Conservation (phyloP, 2,888 invertebrate species). For the Orthosia gracilis region DNA sequence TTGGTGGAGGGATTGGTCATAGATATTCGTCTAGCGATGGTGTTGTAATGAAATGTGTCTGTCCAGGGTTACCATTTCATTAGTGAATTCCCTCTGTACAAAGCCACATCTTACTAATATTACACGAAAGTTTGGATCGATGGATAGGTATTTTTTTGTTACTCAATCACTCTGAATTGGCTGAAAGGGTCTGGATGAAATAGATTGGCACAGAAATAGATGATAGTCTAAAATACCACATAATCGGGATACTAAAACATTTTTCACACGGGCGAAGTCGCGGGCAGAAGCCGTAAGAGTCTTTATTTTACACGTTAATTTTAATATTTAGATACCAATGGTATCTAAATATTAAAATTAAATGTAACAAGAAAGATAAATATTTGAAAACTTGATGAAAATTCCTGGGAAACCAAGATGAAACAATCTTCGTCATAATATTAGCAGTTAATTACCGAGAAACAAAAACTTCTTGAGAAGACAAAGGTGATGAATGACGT, state of each 20-base stretch:
- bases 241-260: too few relatives aligned
- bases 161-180: too few relatives aligned
- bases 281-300: too few relatives aligned
- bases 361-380: not conserved
- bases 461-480: slow-evolving; percentile 15
- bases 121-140: too few relatives aligned
- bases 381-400: not conserved
- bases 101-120: too few relatives aligned
- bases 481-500: slow-evolving; percentile 29
- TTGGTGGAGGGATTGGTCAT: slow-evolving; percentile 1
- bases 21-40: not conserved
- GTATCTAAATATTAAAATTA: not conserved
- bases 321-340: too few relatives aligned
- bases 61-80: not conserved
- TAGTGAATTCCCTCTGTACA: not conserved
- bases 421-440: slow-evolving; percentile 4
- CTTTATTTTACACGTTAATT: not conserved
- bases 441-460: slow-evolving; percentile 12
- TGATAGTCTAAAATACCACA: too few relatives aligned
- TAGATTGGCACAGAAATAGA: too few relatives aligned
- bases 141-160: too few relatives aligned
- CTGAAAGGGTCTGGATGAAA: too few relatives aligned
- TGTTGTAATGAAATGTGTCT: not conserved
- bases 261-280: too few relatives aligned
- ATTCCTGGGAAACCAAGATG: not conserved